phyloP scores from a whole-genome alignment of 1,140 invertebrate genomes.

The Drosophila pallidifrons region DNA sequence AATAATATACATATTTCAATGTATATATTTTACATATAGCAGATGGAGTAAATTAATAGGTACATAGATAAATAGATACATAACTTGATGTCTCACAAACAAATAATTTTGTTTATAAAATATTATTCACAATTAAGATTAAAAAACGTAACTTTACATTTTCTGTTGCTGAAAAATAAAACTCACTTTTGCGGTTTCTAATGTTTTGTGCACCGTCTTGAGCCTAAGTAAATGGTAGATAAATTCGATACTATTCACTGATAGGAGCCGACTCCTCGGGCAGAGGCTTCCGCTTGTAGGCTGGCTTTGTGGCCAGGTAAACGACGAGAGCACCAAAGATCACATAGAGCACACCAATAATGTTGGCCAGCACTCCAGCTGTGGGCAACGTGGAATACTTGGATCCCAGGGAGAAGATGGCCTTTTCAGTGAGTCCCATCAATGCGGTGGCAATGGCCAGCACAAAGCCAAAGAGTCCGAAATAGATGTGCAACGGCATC shows the following conservation, averaged over 20 bases:
- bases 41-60: conserved; percentile 29
- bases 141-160: conserved; percentile 43
- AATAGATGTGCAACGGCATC: conserved; percentile 93
- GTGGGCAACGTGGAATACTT: conserved; percentile 86
- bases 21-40: conserved; percentile 46
- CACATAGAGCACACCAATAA: conserved; percentile 90
- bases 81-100: conserved; percentile 29
- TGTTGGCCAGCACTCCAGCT: conserved; percentile 91
- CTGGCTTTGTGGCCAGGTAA: conserved; percentile 90
- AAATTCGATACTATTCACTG: conserved; percentile 52
- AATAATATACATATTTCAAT: conserved; percentile 27
- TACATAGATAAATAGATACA: no score
- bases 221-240: conserved; percentile 48
- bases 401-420: conserved; percentile 87
- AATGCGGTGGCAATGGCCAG: conserved; percentile 90
- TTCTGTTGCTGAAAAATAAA: conserved; percentile 27
- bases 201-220: conserved; percentile 69
- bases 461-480: conserved; percentile 91
- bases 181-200: conserved; percentile 25
- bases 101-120: conserved; percentile 9
- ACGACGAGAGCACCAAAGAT: conserved; percentile 89
- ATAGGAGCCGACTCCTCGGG: conserved; percentile 90
- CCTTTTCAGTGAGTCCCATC: conserved; percentile 94
- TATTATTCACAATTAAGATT: conserved; percentile 38
- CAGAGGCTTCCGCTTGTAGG: conserved; percentile 89